Percentiles rank a stretch among this genome's conserved stretches.
phyloP scores from a whole-genome alignment of 2,113 vertebrate species.

The Collichthys lucidus region DNA sequence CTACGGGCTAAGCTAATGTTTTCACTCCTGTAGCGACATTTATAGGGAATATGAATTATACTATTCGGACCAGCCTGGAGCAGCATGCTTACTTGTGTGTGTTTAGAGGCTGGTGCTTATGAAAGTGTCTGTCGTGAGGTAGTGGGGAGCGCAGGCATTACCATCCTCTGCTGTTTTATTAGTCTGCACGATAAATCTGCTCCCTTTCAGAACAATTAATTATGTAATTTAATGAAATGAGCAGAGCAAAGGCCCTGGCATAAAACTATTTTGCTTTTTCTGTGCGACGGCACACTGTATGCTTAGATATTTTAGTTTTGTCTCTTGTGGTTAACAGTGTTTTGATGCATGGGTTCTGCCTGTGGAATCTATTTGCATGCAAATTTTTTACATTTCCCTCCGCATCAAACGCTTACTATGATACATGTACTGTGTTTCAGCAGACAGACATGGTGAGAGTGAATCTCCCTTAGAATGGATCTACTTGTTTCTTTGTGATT shows the following conservation, averaged over 20 bases:
- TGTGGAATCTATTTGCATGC: slow-evolving; percentile 80
- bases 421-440: slow-evolving; percentile 71
- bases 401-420: slow-evolving; percentile 72
- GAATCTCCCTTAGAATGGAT: slow-evolving; percentile 61
- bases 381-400: slow-evolving; percentile 76
- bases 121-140: slow-evolving; percentile 31
- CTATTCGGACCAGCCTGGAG: slow-evolving; percentile 18
- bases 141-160: neutral
- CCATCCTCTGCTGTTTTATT: slow-evolving; percentile 17
- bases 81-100: slow-evolving; percentile 16
- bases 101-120: slow-evolving; percentile 13
- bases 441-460: slow-evolving; percentile 66
- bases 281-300: slow-evolving; percentile 17
- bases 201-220: slow-evolving; percentile 54
- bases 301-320: slow-evolving; percentile 63
- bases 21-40: slow-evolving; percentile 49
- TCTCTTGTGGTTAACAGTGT: slow-evolving; percentile 65
- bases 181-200: slow-evolving; percentile 8
- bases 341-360: slow-evolving; percentile 75
- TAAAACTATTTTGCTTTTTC: slow-evolving; percentile 28
- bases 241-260: slow-evolving; percentile 17
- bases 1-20: slow-evolving; percentile 48
- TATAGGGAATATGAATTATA: slow-evolving; percentile 38
- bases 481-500: slow-evolving; percentile 66
- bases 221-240: slow-evolving; percentile 38